Evolutionary conservation across 2,113 vertebrate species (phyloP).

Genomic region (crab-eating macaque (Macaca fascicularis)): DNA sequence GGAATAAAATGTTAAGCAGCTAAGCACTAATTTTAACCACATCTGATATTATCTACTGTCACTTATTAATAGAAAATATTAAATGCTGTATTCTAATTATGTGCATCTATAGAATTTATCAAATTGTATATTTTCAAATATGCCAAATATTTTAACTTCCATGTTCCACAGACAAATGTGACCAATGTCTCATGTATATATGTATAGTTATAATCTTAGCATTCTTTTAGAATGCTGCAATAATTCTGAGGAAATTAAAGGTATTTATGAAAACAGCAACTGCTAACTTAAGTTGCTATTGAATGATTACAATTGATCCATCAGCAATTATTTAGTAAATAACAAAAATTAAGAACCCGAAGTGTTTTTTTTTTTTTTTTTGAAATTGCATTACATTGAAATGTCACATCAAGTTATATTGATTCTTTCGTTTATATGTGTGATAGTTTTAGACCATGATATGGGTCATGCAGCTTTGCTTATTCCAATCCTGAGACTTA

Average conservation of each 20-base stretch:
- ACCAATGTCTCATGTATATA: background rate
- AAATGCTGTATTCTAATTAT: background rate
- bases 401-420: background rate
- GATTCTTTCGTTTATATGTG: background rate
- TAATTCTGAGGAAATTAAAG: background rate
- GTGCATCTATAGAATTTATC: background rate
- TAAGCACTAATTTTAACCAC: background rate
- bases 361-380: background rate
- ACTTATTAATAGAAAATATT: background rate
- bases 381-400: background rate
- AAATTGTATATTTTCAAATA: conserved; percentile 14
- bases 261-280: background rate
- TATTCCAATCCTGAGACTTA: background rate
- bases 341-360: background rate
- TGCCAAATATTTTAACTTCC: background rate
- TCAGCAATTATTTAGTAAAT: background rate
- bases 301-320: background rate
- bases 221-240: background rate
- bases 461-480: background rate
- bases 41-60: background rate
- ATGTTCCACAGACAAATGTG: background rate
- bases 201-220: background rate
- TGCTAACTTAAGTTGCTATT: background rate
- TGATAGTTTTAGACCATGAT: background rate
- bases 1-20: background rate